These are phyloP conservation scores for Oopsacas minuta DNA, from an alignment of 37 sponge, comb jelly and placozoan genomes.

Conservation along the genomic window DNA sequence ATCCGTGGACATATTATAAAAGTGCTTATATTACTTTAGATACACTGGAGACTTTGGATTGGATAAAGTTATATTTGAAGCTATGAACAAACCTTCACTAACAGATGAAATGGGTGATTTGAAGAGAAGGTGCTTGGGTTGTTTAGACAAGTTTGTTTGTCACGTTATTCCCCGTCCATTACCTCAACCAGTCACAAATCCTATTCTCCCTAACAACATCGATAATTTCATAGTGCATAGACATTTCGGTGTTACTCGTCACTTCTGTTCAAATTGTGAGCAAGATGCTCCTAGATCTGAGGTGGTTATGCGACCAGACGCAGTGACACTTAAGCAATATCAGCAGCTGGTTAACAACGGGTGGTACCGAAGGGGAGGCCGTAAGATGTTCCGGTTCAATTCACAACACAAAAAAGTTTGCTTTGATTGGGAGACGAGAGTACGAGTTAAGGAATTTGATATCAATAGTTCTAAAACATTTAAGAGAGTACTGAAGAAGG, in stretches of 20 bases:
- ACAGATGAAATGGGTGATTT: background rate
- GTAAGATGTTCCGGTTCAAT: conserved; percentile 62
- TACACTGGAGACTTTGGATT: background rate
- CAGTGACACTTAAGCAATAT: conserved; percentile 56
- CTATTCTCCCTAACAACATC: background rate
- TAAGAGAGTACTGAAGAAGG: conserved; percentile 36
- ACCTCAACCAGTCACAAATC: background rate
- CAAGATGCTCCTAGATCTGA: conserved; percentile 28
- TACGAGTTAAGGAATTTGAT: conserved; percentile 45
- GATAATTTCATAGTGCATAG: background rate
- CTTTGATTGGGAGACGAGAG: conserved; percentile 76
- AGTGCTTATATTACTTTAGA: background rate
- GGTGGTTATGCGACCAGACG: conserved; percentile 52
- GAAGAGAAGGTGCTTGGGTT: background rate
- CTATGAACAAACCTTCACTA: background rate
- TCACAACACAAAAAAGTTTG: conserved; percentile 39
- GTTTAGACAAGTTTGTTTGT: conserved; percentile 8
- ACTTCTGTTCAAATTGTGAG: conserved; percentile 25
- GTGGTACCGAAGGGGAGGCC: conserved; percentile 85
- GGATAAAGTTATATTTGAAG: background rate
- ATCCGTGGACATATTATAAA: background rate
- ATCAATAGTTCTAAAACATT: conserved; percentile 39
- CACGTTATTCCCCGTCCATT: background rate
- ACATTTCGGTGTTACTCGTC: background rate
- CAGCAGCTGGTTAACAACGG: conserved; percentile 60